phyloP scores from a whole-genome alignment of 2,888 invertebrate species.

The Serrognathus titanus region DNA sequence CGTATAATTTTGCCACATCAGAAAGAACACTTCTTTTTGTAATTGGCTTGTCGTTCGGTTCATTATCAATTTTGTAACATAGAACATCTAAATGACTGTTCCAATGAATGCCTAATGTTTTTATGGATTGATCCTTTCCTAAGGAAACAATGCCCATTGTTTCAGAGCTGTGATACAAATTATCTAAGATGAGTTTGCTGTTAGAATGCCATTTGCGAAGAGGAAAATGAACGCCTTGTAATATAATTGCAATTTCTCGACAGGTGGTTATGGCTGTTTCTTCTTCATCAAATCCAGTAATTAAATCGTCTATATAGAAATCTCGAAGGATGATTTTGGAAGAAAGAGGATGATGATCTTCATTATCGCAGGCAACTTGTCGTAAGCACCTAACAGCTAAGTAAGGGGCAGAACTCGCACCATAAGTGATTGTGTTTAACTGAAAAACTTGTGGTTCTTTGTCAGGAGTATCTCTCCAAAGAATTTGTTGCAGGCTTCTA shows the following conservation, averaged over 20 bases:
- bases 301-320: no score
- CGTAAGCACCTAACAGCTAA: background rate
- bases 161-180: background rate
- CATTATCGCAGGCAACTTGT: background rate
- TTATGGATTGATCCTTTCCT: background rate
- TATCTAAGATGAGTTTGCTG: background rate
- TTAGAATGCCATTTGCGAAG: background rate
- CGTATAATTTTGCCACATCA: conserved; percentile 10
- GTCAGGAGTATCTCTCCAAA: background rate
- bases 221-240: background rate
- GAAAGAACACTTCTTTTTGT: conserved; percentile 17
- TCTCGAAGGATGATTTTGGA: background rate
- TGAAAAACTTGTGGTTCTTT: background rate
- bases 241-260: background rate
- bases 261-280: no score
- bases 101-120: background rate
- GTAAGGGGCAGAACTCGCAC: background rate
- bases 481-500: background rate
- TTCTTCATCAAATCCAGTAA: no score
- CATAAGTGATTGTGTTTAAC: background rate
- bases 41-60: background rate
- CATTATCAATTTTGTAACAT: background rate
- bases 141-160: background rate
- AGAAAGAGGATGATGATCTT: background rate
- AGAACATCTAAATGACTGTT: background rate